A percentile compares a stretch with the other conserved stretches of the same genome.
These are phyloP conservation scores for Hoplodrina ambigua DNA, from an alignment of 2,888 invertebrate species.

Conservation along the genomic window DNA sequence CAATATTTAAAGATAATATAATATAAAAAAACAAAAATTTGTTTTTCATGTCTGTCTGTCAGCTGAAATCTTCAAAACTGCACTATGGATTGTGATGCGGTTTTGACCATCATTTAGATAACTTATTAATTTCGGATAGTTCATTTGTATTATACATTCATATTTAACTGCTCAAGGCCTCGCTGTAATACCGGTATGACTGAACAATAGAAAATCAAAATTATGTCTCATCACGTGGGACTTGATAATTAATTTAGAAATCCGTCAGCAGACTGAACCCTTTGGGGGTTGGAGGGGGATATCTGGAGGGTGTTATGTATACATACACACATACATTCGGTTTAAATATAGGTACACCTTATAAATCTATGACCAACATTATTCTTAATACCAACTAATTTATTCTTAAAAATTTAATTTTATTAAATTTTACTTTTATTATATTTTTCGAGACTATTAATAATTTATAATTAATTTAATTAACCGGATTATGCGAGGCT, in stretches of 20 bases:
- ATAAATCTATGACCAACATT: neutral
- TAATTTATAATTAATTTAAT: neutral
- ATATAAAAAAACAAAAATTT: too few relatives aligned
- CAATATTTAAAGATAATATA: neutral
- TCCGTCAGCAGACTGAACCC: too few relatives aligned
- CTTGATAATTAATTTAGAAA: too few relatives aligned
- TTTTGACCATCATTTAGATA: neutral
- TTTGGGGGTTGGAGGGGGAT: too few relatives aligned
- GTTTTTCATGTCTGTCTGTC: neutral
- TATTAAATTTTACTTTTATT: neutral
- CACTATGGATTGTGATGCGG: neutral
- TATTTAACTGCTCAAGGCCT: too few relatives aligned
- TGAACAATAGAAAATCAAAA: too few relatives aligned
- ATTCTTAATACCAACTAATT: conserved; percentile 20
- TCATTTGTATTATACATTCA: too few relatives aligned
- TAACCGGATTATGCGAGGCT: neutral
- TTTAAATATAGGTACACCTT: conserved; percentile 1
- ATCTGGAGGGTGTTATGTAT: too few relatives aligned
- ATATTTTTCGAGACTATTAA: neutral
- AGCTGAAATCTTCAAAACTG: neutral
- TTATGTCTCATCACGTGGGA: too few relatives aligned
- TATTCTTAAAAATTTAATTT: conserved; percentile 24
- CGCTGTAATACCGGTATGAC: too few relatives aligned
- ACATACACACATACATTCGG: too few relatives aligned
- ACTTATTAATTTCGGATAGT: neutral